Base-by-base conservation (phyloP, 1,140 invertebrate species). In the Hylaeus volcanicus region DNA sequence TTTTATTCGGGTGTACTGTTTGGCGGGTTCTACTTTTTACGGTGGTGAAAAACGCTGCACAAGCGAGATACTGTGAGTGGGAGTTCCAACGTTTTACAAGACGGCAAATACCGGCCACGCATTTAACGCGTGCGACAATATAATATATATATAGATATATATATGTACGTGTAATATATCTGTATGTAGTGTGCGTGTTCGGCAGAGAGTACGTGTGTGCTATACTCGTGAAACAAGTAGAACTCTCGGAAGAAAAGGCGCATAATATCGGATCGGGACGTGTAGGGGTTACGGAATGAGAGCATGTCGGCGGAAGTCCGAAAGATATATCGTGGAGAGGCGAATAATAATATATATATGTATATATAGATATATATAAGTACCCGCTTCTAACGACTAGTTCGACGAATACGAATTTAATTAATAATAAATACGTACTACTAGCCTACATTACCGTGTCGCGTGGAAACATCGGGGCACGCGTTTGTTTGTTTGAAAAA, bases 1-100 rank as follows among this genome's bases (percentile, higher is more conserved):
- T 60, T 51, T 58, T 84, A 88, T 88, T 82, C 70, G 78, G 82
- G 84, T 89, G 84, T 89, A 87, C 81, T 88, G 90, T 90, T 91
- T 91, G 89, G 86, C 84, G 83, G 91, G 91, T 93, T 92, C 92
- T 93, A 93, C 91, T 91, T 90, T 55, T 93, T 93, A 93, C 90
- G 86, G 89, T 93, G 89, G 89, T 92, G 90, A 91, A 90, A 92
- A 93, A 93, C 90, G 92, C 93, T 93, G 93, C 93, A 93, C 87
- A 93, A 93, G 93, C 93, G 91, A 93, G 88, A 92, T 93, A 93
- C 93, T 93, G 91, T 93, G 93, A 92, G 92, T 91, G 89, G 90
- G 89, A 92, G 76, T 92, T 91, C 63, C 90, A 93, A 93, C 89
- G 89, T 92, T 91, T 92, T 91, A 92, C 90, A 93, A 89, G 84